Evolutionary conservation across 2,888 invertebrate species (phyloP).

Genomic region (Balanococcus diminutus): DNA sequence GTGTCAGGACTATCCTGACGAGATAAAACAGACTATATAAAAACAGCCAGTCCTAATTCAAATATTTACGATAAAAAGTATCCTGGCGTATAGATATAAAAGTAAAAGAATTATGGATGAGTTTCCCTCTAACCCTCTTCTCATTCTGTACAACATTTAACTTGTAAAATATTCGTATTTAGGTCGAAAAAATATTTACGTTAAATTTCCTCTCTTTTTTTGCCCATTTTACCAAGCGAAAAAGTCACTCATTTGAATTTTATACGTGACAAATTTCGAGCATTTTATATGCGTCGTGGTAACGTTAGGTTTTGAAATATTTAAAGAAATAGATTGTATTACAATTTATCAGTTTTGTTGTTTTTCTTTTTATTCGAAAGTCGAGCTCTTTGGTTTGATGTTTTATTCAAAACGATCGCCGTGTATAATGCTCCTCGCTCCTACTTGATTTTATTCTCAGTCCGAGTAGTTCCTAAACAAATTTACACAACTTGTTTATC

Average conservation of each 20-base stretch:
- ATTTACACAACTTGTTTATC: background rate
- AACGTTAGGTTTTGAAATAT: background rate
- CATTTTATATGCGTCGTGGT: background rate
- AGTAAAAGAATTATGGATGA: background rate
- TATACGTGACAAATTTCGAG: background rate
- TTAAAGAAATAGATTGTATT: background rate
- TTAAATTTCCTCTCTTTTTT: background rate
- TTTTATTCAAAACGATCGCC: background rate
- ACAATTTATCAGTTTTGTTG: background rate
- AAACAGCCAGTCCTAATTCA: background rate
- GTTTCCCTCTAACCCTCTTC: background rate
- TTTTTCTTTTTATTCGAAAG: background rate
- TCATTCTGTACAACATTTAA: background rate
- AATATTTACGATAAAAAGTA: background rate
- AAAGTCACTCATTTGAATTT: background rate
- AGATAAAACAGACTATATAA: background rate
- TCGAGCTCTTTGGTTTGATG: background rate
- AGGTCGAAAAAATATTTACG: background rate
- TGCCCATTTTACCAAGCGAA: background rate
- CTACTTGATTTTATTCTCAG: conserved; percentile 4
- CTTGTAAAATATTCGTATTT: background rate
- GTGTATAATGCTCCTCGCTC: background rate
- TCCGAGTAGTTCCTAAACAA: background rate
- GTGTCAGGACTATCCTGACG: background rate
- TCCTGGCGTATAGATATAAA: background rate